Evolutionary conservation across 2,888 invertebrate genomes (phyloP).

Genomic region (Conomelus anceps): DNA sequence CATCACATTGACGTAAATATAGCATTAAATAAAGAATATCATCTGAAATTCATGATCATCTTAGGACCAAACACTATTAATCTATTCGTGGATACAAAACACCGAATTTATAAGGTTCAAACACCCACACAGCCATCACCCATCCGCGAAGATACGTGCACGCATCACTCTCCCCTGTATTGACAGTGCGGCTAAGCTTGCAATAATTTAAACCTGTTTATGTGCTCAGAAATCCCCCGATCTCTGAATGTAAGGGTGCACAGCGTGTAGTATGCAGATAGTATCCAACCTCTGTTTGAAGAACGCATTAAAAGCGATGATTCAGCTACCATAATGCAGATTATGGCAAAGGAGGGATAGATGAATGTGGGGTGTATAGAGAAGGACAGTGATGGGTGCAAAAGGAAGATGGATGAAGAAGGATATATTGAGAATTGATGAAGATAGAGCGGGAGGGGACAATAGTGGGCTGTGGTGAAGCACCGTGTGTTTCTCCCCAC

Average conservation of each 20-base stretch:
- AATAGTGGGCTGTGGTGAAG: background rate
- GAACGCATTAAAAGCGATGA: conserved; percentile 32
- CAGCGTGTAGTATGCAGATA: background rate
- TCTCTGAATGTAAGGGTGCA: background rate
- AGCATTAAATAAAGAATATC: too few species aligned
- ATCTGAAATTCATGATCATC: too few species aligned
- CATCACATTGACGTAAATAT: too few species aligned
- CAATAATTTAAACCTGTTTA: conserved; percentile 11
- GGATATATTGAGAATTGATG: background rate
- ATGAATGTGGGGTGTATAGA: background rate
- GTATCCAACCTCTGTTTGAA: conserved; percentile 26
- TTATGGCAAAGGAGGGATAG: conserved; percentile 16
- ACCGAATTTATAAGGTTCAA: too few species aligned
- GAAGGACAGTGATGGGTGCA: too few species aligned
- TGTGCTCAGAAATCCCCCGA: background rate
- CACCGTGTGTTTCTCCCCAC: conserved; percentile 4
- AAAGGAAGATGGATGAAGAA: background rate
- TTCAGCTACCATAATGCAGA: conserved; percentile 24
- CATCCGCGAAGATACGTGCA: background rate
- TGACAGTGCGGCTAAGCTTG: background rate
- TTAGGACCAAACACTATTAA: too few species aligned
- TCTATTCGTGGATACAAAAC: too few species aligned
- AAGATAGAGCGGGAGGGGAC: background rate
- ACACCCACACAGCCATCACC: too few species aligned
- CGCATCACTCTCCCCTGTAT: background rate